Evolutionary conservation across 2,888 invertebrate species (phyloP), one percentile per base, ranked within the genome.

Genomic region (Chrysolina haemoptera): DNA sequence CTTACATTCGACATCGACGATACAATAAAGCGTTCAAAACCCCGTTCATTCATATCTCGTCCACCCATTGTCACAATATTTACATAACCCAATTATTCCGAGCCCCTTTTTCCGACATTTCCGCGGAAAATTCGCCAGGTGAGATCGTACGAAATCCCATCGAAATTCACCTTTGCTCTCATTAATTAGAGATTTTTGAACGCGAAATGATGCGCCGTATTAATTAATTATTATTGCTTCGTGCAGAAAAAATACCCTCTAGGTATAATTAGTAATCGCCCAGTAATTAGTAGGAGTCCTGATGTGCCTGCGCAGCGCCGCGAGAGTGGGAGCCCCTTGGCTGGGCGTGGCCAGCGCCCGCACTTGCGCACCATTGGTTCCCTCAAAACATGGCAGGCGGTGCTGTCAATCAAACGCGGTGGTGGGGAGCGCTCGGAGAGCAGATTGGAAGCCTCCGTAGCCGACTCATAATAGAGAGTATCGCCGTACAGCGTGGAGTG

Each of bases 251-350:
- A 88, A 88, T 88, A 86, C 86, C 88, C 87, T 86, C 86, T 82
- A 87, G 88, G 87, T 87, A 88, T 88, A 88, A 88, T 88, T 88
- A 88, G 88, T 86, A 86, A 86, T 87, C 85, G 85, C 81, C 83
- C 80, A 80, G 84, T 86, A 85, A 86, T 86, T 85, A 87, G 86
- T 85, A 80, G 82, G 71, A 72, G 71, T 73, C 50, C 50, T 71
- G 77, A 62, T 79, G 46, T 43, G 69, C 77, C 71, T 73, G 79
- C 74, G 74, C 78, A 76, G 63, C 70, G 46, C 35, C n/a, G 77
- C 50, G 20, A 16, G 75, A 69, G 77, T 72, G 79, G 83, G 80
- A 79, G 77, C 62, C 67, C 67, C 53, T 20, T 63, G 59, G 71
- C 78, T 70, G 74, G 84, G 82, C 80, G 80, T 72, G 62, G 76